A percentile compares a stretch with the other conserved stretches of the same genome.
Conservation (phyloP, 1,140 invertebrate species). For the Lethocerus indicus region DNA sequence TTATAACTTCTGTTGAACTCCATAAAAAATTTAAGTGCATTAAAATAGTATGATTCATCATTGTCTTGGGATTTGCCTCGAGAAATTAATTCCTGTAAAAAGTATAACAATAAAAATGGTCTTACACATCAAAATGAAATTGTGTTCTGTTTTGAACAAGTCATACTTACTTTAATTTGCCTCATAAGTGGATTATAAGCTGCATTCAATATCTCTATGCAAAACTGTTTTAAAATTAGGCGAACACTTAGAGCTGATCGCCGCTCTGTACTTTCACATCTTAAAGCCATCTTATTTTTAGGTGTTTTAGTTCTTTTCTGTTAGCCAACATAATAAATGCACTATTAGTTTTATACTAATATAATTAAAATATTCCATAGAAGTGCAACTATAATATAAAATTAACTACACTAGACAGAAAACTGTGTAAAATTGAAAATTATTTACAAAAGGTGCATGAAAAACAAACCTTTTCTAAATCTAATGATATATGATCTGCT, state of each 20-base stretch:
- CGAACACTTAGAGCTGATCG: conserved; percentile 64
- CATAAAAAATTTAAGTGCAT: conserved; percentile 92
- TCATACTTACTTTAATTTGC: conserved; percentile 41
- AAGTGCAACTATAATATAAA: too few relatives aligned
- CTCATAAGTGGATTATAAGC: conserved; percentile 86
- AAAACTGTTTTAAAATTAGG: conserved; percentile 85
- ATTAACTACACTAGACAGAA: too few relatives aligned
- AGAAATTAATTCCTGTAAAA: conserved; percentile 33
- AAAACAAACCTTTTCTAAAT: conserved; percentile 41
- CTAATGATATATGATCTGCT: conserved; percentile 57
- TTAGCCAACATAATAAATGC: conserved; percentile 12
- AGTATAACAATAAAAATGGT: conserved; percentile 6
- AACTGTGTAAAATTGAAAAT: background rate
- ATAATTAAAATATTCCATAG: too few relatives aligned
- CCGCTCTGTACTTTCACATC: conserved; percentile 35
- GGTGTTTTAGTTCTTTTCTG: conserved; percentile 40
- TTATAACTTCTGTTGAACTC: conserved; percentile 81
- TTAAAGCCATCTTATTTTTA: conserved; percentile 44
- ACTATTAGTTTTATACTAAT: too few relatives aligned
- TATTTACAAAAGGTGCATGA: background rate
- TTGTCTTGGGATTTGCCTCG: conserved; percentile 42
- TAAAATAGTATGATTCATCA: conserved; percentile 88
- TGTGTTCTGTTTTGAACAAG: background rate
- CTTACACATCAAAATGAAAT: background rate
- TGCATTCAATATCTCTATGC: conserved; percentile 76